phyloP scores from a whole-genome alignment of 2,113 vertebrate species.

The Ciconia boyciana region DNA sequence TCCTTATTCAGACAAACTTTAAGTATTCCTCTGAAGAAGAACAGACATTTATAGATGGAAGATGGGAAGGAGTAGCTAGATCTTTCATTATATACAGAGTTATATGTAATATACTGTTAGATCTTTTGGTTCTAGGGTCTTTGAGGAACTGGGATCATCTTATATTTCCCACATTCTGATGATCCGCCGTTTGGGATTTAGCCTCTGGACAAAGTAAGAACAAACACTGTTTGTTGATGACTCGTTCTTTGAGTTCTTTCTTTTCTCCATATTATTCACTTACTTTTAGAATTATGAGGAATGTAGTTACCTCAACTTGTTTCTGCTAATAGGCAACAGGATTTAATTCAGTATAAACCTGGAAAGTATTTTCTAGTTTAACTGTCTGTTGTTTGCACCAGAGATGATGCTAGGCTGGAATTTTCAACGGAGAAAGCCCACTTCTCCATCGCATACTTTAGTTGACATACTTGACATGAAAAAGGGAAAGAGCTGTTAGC shows the following conservation, averaged over 20 bases:
- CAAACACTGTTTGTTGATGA: neutral
- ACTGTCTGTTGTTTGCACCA: neutral
- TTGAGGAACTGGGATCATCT: neutral
- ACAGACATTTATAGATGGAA: neutral
- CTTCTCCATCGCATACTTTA: neutral
- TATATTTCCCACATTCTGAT: neutral
- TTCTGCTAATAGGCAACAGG: neutral
- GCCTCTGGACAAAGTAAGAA: neutral
- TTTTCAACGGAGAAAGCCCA: neutral
- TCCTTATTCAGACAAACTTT: neutral
- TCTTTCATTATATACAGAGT: neutral
- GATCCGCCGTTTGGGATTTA: neutral
- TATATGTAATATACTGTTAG: neutral
- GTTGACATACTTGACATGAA: accelerated
- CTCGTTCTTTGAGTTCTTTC: neutral
- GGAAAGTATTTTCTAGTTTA: neutral
- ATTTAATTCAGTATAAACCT: neutral
- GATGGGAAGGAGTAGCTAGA: neutral
- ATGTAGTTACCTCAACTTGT: neutral
- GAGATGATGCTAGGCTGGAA: neutral
- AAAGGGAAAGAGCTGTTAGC: neutral
- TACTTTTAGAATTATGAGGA: neutral
- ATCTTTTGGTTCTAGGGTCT: neutral
- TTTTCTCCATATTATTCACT: neutral
- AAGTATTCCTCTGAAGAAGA: neutral